Conservation (phyloP, 23 tunicate species). For the Trididemnum nubilum region DNA sequence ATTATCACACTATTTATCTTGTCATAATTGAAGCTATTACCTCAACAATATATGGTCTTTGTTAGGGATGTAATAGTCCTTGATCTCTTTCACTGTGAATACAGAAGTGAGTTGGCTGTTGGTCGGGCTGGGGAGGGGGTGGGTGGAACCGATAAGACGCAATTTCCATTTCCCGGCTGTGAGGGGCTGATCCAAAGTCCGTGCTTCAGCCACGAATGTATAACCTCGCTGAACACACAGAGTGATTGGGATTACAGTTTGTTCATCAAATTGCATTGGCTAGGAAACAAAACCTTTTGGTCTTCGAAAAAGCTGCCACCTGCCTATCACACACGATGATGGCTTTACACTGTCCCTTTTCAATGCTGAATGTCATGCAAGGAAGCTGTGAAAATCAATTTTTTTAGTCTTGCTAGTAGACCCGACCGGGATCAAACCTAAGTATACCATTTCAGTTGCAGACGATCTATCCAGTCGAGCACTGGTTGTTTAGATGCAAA, state of each 20-base stretch:
- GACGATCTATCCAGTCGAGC: too few relatives aligned
- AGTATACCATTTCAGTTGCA: too few relatives aligned
- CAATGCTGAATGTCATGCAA: too few relatives aligned
- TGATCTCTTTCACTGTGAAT: conserved; percentile 70
- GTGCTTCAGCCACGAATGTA: conserved; percentile 82
- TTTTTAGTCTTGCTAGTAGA: too few relatives aligned
- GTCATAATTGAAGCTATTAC: conserved; percentile 19
- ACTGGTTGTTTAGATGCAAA: too few relatives aligned
- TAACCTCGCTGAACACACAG: conserved; percentile 69
- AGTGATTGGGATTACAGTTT: too few relatives aligned
- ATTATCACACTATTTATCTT: too few relatives aligned
- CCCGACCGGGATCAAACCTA: too few relatives aligned
- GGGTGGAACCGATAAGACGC: conserved; percentile 71
- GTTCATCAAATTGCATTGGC: too few relatives aligned
- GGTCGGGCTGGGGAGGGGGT: conserved; percentile 60
- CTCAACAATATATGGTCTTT: conserved; percentile 48
- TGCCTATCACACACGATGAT: too few relatives aligned
- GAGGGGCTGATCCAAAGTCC: conserved; percentile 63
- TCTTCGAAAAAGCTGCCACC: too few relatives aligned
- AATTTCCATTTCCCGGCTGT: conserved; percentile 73
- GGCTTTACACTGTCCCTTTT: too few relatives aligned
- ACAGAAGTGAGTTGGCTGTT: conserved; percentile 43
- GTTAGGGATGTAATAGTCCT: conserved; percentile 81
- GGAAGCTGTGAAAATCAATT: not conserved
- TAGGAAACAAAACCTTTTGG: not conserved